These are phyloP conservation scores for Ariolimax columbianus DNA, from an alignment of 2,888 invertebrate genomes.

Conservation along the genomic window DNA sequence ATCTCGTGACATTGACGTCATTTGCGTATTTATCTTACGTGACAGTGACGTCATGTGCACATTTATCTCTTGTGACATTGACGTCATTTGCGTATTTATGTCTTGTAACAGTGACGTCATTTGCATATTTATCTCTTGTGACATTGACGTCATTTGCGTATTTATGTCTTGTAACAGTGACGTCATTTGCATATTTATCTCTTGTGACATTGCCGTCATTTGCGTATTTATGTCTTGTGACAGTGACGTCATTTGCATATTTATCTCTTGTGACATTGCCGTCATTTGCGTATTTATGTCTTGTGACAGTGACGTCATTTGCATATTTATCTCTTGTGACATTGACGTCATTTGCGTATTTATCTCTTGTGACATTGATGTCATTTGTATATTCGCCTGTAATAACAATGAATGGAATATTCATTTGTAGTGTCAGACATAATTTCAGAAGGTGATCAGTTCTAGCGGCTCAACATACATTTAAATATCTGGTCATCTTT, in stretches of 20 bases:
- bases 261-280: neutral
- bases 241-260: no score
- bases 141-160: neutral
- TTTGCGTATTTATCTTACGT: neutral
- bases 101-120: neutral
- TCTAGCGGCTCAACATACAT: no score
- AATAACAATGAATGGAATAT: neutral
- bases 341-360: neutral
- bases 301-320: neutral
- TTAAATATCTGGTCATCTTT: no score
- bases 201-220: neutral
- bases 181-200: neutral
- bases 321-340: neutral
- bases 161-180: neutral
- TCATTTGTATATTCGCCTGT: neutral
- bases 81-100: no score
- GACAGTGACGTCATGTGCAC: neutral
- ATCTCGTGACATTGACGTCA: neutral
- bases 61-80: neutral
- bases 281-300: neutral
- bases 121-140: no score
- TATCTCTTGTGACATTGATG: neutral
- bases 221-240: no score
- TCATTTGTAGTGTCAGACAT: no score
- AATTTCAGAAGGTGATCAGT: no score